These are phyloP conservation scores for Pagetopsis macropterus DNA, from an alignment of 2,797 vertebrate genomes.

Conservation along the genomic window DNA sequence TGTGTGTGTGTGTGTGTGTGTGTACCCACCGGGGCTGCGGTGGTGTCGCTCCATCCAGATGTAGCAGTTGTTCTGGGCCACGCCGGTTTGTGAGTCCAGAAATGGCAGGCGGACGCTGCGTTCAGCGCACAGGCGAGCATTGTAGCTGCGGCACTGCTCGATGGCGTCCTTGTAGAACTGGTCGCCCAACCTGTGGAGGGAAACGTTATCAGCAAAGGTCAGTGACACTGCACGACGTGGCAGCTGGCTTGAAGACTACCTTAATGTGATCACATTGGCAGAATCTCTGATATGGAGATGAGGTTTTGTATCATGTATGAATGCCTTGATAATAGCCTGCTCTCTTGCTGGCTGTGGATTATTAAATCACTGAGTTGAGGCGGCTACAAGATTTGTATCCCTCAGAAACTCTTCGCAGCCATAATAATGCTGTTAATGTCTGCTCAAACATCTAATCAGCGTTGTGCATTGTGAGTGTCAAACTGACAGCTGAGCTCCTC, in stretches of 20 bases:
- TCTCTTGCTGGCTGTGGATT: constrained; percentile 26
- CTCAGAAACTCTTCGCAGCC: constrained; percentile 21
- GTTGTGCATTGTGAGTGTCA: constrained; percentile 15
- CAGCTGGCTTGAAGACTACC: constrained; percentile 6
- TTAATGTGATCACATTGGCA: not conserved
- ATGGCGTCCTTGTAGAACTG: constrained; percentile 99
- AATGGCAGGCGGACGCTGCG: constrained; percentile 96
- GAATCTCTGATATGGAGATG: constrained; percentile 19
- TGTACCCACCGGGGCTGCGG: constrained; percentile 90
- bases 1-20: not conserved
- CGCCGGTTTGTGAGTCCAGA: constrained; percentile 95
- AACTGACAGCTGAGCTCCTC: constrained; percentile 30
- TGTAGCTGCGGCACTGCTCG: constrained; percentile 97
- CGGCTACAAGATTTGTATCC: constrained; percentile 20
- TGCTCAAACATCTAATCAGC: constrained; percentile 24
- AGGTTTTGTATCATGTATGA: constrained; percentile 15
- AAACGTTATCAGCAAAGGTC: constrained; percentile 22
- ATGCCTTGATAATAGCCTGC: constrained; percentile 13
- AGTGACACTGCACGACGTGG: constrained; percentile 27
- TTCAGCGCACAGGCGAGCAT: constrained; percentile 94
- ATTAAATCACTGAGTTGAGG: constrained; percentile 25
- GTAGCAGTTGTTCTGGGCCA: constrained; percentile 99
- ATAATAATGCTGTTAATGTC: constrained; percentile 21
- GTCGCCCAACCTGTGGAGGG: constrained; percentile 89
- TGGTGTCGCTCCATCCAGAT: constrained; percentile 99